Conservation (phyloP, 2,888 invertebrate genomes). For the Leptopilina syphax region DNA sequence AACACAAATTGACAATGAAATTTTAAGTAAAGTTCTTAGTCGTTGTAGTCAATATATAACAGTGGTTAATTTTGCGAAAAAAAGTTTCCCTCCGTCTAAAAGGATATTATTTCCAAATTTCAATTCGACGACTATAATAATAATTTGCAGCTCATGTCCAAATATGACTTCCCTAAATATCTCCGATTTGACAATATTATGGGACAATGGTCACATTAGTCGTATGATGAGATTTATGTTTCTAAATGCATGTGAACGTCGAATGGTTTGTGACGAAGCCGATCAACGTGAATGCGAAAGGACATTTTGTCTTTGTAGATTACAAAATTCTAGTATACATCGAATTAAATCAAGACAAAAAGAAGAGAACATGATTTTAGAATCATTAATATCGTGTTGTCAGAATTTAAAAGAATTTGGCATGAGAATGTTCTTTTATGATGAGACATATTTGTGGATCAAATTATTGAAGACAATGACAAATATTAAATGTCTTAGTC, state of each 20-base stretch:
- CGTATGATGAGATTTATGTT: conserved; percentile 21
- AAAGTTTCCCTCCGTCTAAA: not conserved
- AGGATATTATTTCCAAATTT: conserved; percentile 21
- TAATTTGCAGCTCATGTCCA: conserved; percentile 20
- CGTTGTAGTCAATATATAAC: conserved; percentile 26
- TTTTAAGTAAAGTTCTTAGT: conserved; percentile 1
- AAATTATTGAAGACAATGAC: conserved; percentile 1
- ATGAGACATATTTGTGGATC: not conserved
- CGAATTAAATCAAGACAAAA: not conserved
- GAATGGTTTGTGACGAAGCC: not conserved
- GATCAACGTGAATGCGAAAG: conserved; percentile 16
- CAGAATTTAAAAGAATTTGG: conserved; percentile 21
- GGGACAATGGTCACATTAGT: not conserved
- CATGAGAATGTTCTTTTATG: conserved; percentile 14
- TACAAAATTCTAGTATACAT: not conserved
- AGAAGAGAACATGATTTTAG: conserved; percentile 6
- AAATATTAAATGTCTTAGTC: not conserved
- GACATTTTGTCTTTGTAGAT: conserved; percentile 10
- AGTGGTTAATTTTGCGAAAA: not conserved
- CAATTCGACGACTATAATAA: conserved; percentile 4
- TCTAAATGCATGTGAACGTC: conserved; percentile 6
- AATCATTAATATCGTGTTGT: not conserved
- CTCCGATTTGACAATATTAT: not conserved
- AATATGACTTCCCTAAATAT: conserved; percentile 11
- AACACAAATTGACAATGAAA: conserved; percentile 1